Evolutionary conservation across 2,888 invertebrate species (phyloP), one percentile per base, ranked within the genome.

Genomic region (Pristionchus entomophagus): DNA sequence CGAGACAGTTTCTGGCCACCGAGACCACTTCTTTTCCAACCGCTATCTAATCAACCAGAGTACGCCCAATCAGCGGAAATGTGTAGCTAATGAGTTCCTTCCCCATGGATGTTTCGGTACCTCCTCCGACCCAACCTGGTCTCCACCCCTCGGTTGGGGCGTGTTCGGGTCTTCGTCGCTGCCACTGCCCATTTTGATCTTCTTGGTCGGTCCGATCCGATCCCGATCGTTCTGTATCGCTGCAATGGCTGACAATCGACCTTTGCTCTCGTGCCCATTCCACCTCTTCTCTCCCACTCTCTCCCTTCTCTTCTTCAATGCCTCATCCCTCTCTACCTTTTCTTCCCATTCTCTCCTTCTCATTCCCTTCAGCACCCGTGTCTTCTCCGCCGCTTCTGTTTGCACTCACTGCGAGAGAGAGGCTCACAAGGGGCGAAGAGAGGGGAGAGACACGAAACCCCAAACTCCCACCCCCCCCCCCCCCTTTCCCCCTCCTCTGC

Each of bases 181-280:
- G 38, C 91, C 91, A 80, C 89, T 89, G 87, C 89, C 89, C 86
- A 90, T 88, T 86, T 91, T 91, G 35, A 88, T 86, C 83, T 90
- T 93, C 81, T 93, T 93, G 82, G 93, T 93, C 45, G 93, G 93
- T 0, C 93, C 93, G 77, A 93, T 93, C 45, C 93, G 86, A 78
- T 93, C 93, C 17, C 93, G 91, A 84, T 93, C 93, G 88, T 93
- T 93, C 90, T 93, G 93, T 77, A 93, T 93, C 14, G 93, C 92
- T 92, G 89, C 86, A 91, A 90, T n/a, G n/a, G n/a, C n/a, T n/a
- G n/a, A n/a, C 19, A 51, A 14, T 51, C 78, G 78, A 80, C 78
- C 78, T 80, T 80, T 80, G 78, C 78, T 80, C 78, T 17, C 49
- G 17, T 69, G 45, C 10, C 19, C 49, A 45, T 19, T 77, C 77